These are phyloP conservation scores for Datnioides undecimradiatus DNA, from an alignment of 2,113 vertebrate species.

Conservation along the genomic window DNA sequence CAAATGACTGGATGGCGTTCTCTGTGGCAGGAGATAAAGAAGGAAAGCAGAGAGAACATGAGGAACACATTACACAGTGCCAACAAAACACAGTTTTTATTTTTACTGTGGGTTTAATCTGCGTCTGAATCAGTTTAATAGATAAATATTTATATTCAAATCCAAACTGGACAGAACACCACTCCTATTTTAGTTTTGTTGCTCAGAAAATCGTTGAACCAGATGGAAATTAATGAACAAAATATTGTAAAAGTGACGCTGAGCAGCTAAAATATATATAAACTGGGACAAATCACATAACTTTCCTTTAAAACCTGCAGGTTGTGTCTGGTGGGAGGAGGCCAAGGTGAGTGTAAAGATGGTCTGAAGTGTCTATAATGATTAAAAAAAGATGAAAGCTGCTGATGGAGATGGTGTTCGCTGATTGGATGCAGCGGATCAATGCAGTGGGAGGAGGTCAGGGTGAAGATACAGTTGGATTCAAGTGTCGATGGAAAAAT, in stretches of 20 bases:
- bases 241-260: not conserved
- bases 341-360: not conserved
- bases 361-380: not conserved
- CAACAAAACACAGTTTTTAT: not conserved
- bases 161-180: too few species aligned
- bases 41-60: not conserved
- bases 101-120: not conserved
- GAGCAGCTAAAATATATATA: too few species aligned
- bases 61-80: not conserved
- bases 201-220: not conserved
- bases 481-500: not conserved
- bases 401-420: not conserved
- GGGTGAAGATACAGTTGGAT: not conserved
- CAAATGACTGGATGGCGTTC: slow-evolving; percentile 93
- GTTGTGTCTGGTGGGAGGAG: not conserved
- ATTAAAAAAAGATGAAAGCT: not conserved
- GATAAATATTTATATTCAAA: not conserved
- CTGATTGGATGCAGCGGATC: not conserved
- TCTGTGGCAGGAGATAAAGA: slow-evolving; percentile 68
- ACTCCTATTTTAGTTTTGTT: too few species aligned
- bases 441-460: not conserved
- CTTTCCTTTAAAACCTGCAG: not conserved
- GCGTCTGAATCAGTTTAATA: not conserved
- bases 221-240: not conserved
- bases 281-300: too few species aligned